A percentile compares a stretch with the other conserved stretches of the same genome.
Evolutionary conservation across 2,113 vertebrate species (phyloP).

Genomic region (Albula goreensis): DNA sequence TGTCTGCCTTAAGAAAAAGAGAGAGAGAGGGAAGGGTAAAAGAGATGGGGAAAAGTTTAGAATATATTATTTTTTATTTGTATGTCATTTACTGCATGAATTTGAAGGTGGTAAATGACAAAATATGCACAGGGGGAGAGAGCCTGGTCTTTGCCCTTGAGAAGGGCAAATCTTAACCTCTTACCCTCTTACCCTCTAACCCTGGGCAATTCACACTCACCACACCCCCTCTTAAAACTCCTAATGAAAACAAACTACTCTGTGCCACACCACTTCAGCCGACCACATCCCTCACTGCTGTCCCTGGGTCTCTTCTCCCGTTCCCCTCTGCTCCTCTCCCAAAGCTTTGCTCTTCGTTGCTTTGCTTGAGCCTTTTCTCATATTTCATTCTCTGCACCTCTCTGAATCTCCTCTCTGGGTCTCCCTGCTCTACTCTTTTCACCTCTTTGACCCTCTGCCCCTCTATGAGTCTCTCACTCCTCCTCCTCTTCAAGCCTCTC

Average conservation of each 20-base stretch:
- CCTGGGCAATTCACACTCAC: slow-evolving; percentile 19
- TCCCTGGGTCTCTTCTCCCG: not conserved
- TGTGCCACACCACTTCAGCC: not conserved
- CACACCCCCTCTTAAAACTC: not conserved
- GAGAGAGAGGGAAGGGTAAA: slow-evolving; percentile 20
- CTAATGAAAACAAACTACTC: slow-evolving; percentile 5
- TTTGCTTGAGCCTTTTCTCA: not conserved
- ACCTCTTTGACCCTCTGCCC: not conserved
- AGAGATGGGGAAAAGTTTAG: not conserved
- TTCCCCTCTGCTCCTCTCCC: not conserved
- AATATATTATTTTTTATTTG: not conserved
- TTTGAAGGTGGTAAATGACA: not conserved
- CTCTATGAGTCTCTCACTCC: not conserved
- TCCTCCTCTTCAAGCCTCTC: not conserved
- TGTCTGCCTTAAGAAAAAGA: slow-evolving; percentile 42
- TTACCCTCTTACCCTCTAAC: slow-evolving; percentile 14
- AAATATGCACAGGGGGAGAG: not conserved
- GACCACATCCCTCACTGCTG: not conserved
- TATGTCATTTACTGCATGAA: not conserved
- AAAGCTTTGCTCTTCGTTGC: not conserved
- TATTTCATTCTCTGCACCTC: not conserved
- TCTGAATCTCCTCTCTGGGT: not conserved
- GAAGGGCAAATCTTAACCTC: slow-evolving; percentile 16
- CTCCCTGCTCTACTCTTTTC: not conserved
- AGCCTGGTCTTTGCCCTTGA: not conserved